Percentiles rank a stretch among this genome's conserved stretches.
phyloP scores from a whole-genome alignment of 2,113 vertebrate species.

The Anguilla rostrata region DNA sequence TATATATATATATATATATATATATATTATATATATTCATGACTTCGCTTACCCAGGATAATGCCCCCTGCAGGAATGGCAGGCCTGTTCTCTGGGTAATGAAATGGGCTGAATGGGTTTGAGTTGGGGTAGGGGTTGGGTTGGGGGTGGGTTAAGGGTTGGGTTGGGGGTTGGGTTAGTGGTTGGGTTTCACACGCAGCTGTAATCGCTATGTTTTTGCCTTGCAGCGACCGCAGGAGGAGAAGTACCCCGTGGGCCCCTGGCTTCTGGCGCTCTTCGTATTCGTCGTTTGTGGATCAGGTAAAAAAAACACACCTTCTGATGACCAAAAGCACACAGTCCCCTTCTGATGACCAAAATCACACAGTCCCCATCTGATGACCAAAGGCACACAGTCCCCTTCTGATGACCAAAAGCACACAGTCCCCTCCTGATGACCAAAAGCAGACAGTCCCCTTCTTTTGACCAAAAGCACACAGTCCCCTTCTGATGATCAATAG shows the following conservation, averaged over 20 bases:
- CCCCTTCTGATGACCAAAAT: too few relatives aligned
- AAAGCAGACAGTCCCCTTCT: too few relatives aligned
- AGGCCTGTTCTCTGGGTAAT: too few relatives aligned
- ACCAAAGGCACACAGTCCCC: background rate
- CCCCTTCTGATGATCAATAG: too few relatives aligned
- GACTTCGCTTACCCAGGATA: too few relatives aligned
- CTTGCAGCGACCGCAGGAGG: constrained; percentile 74
- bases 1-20: too few relatives aligned
- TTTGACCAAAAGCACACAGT: background rate
- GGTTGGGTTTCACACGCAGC: background rate
- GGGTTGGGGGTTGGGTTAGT: background rate
- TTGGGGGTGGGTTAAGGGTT: background rate
- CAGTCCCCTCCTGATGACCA: background rate
- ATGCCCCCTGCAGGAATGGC: too few relatives aligned
- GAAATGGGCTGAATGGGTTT: too few relatives aligned
- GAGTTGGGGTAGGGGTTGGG: too few relatives aligned
- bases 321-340: too few relatives aligned
- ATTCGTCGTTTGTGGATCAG: constrained; percentile 83
- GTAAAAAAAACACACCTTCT: constrained; percentile 50
- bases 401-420: background rate
- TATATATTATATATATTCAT: too few relatives aligned
- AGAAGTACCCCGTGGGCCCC: constrained; percentile 80
- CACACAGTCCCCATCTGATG: background rate
- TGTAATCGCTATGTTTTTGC: constrained; percentile 31
- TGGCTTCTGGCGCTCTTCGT: constrained; percentile 78